Conservation (phyloP, 2,113 vertebrate genomes). For the Lipophrys pholis region DNA sequence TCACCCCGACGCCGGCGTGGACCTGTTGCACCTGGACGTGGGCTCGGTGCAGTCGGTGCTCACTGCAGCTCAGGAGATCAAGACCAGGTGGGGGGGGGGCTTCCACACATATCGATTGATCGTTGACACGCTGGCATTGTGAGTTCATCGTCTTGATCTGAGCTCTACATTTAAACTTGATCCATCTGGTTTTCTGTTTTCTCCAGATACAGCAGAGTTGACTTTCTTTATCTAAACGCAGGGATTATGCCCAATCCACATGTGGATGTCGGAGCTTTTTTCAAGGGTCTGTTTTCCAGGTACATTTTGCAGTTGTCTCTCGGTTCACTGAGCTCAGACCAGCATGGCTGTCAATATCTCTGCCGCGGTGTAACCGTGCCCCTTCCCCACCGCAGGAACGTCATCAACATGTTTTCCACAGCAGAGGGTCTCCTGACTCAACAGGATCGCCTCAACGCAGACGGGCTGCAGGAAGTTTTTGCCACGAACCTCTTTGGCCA, state of each 20-base stretch:
- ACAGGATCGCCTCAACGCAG: conserved; percentile 86
- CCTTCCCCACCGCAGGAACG: conserved; percentile 79
- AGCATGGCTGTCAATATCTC: background rate
- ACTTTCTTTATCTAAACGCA: conserved; percentile 94
- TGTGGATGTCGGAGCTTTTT: conserved; percentile 86
- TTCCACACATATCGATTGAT: too few relatives aligned
- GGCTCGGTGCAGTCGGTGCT: conserved; percentile 87
- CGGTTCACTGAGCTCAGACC: background rate
- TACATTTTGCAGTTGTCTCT: conserved; percentile 60
- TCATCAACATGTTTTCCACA: conserved; percentile 91
- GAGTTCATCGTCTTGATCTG: too few relatives aligned
- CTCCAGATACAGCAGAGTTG: conserved; percentile 89
- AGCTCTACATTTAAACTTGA: too few relatives aligned
- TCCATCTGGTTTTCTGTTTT: background rate
- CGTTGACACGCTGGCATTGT: background rate
- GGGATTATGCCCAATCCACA: conserved; percentile 96
- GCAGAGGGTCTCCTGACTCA: conserved; percentile 93
- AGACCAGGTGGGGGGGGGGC: conserved; percentile 82
- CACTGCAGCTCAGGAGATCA: conserved; percentile 84
- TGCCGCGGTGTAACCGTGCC: background rate
- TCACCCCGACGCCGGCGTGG: conserved; percentile 80
- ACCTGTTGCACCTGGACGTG: conserved; percentile 87
- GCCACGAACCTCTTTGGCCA: conserved; percentile 96
- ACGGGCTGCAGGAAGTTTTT: conserved; percentile 94
- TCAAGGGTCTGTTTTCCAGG: conserved; percentile 90